A percentile compares a stretch with the other conserved stretches of the same genome.
These are phyloP conservation scores for Callyntrura sp. DNA, from an alignment of 2,888 invertebrate genomes.

Conservation along the genomic window DNA sequence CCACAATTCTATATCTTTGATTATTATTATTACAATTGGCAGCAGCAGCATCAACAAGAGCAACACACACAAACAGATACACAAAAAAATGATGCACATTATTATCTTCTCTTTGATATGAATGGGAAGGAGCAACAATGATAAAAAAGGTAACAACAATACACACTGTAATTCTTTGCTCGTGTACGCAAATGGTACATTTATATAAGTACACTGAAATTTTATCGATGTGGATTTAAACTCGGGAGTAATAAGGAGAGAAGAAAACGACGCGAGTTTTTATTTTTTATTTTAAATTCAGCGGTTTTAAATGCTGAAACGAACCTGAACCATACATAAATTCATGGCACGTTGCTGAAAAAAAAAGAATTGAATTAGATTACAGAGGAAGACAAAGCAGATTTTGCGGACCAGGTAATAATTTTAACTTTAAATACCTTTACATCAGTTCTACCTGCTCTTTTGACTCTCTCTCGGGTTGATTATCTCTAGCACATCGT, in stretches of 20 bases:
- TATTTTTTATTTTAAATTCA: background rate
- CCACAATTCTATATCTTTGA: background rate
- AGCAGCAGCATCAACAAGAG: background rate
- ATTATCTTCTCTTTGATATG: background rate
- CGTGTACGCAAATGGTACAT: background rate
- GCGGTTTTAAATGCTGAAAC: background rate
- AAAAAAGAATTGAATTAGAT: conserved; percentile 65
- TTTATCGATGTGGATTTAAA: background rate
- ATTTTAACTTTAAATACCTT: conserved; percentile 44
- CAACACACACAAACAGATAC: background rate
- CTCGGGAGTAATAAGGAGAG: background rate
- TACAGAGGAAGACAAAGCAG: conserved; percentile 41
- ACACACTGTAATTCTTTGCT: background rate
- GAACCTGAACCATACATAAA: background rate
- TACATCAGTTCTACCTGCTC: conserved; percentile 2
- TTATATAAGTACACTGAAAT: background rate
- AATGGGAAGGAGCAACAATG: background rate
- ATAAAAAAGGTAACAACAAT: conserved; percentile 20
- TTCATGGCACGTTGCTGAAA: conserved; percentile 33
- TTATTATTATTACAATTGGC: conserved; percentile 24
- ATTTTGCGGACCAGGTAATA: conserved; percentile 54
- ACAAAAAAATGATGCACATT: background rate
- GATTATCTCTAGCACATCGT: background rate
- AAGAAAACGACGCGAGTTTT: background rate
- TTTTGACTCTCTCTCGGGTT: background rate